Conservation (phyloP, 2,888 invertebrate species). For the Drosophila mimetica region DNA sequence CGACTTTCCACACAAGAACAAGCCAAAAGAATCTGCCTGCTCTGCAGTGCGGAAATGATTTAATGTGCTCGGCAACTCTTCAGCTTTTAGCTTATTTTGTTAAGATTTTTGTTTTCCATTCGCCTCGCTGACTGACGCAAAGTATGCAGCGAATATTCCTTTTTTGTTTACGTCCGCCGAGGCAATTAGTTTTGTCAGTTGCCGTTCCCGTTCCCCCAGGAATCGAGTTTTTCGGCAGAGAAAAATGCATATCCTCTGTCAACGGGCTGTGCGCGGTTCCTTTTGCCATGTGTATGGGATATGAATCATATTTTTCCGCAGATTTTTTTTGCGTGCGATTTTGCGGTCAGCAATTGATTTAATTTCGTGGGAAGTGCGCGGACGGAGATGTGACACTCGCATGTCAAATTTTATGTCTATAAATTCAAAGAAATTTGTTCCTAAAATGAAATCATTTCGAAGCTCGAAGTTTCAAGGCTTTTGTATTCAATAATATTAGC, state of each 20-base stretch:
- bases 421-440: background rate
- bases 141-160: constrained; percentile 53
- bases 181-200: constrained; percentile 72
- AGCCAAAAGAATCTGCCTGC: constrained; percentile 43
- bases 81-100: constrained; percentile 74
- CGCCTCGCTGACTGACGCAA: constrained; percentile 56
- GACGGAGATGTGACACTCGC: constrained; percentile 13
- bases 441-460: too few relatives aligned
- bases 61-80: constrained; percentile 78
- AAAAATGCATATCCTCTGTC: constrained; percentile 29
- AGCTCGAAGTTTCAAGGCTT: too few relatives aligned
- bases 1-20: constrained; percentile 25
- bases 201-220: too few relatives aligned
- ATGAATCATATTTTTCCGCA: constrained; percentile 24
- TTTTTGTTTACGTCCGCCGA: constrained; percentile 58
- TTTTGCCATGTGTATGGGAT: constrained; percentile 20
- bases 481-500: too few relatives aligned
- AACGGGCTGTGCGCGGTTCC: constrained; percentile 31
- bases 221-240: background rate
- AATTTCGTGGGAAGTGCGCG: constrained; percentile 13
- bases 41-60: constrained; percentile 79
- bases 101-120: constrained; percentile 60
- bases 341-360: constrained; percentile 40
- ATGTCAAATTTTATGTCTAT: constrained; percentile 5
- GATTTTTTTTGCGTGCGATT: constrained; percentile 16